Evolutionary conservation across 2,113 vertebrate species (phyloP), one percentile per base, ranked within the genome.

Genomic region (Grammomys dolichurus): DNA sequence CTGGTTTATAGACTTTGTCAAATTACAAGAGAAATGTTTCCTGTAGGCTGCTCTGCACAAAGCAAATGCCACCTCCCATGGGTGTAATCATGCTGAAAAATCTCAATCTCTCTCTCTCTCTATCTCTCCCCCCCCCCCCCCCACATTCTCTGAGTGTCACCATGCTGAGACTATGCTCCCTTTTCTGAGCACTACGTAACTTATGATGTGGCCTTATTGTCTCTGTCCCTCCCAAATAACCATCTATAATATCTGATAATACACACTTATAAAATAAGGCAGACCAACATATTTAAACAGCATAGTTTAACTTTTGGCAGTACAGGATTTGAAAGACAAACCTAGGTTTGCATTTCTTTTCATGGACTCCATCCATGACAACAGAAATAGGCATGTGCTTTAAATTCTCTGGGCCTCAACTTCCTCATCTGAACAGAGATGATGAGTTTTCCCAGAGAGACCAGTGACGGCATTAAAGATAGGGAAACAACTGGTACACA

Each of bases 1-100:
- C 72, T 92, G 60, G 28, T 19, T 88, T 88, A 92, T 20, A 90
- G 80, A 90, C 70, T 90, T 67, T 73, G 24, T 86, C 88, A 86
- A 96, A 60, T 4, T 70, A 8, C 3, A 84, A 43, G n/a, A 77
- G 56, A 89, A 88, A 85, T 28, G 43, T 33, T 73, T 90, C 43
- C 56, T 81, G 3, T 33, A 33, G 54, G 3, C 26, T 77, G 54
- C 46, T 92, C 58, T 91, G 31, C 8, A 70, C n/a, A 81, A 94
- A 81, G 40, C 31, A 73, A 85, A 90, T 14, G 46, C 46, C 78
- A 60, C 2, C 2, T 72, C 5, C 40, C 20, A 36, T 12, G 7
- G 73, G 33, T 11, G 33, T 58, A 28, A 56, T 7, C 78, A 33
- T 16, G 60, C 14, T 48, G 60, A 69, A 24, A 86, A 46, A 17